phyloP scores from a whole-genome alignment of 2,113 vertebrate genomes.

The Xiphias gladius region DNA sequence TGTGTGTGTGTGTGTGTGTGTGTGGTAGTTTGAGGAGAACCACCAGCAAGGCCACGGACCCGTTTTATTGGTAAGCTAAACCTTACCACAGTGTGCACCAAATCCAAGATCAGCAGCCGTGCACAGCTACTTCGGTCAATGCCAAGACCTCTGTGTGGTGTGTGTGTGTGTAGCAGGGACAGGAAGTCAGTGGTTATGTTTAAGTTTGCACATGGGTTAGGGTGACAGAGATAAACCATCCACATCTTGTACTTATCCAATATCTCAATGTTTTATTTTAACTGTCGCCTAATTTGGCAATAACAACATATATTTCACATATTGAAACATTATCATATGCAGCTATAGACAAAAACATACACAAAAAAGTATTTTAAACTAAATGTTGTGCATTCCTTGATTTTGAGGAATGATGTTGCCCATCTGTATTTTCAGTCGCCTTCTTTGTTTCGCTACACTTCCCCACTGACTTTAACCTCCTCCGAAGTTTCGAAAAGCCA shows the following conservation, averaged over 20 bases:
- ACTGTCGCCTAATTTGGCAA: neutral
- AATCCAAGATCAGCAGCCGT: neutral
- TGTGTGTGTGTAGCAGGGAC: neutral
- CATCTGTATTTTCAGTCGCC: slow-evolving; percentile 3
- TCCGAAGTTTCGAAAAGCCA: slow-evolving; percentile 66
- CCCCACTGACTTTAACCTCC: slow-evolving; percentile 58
- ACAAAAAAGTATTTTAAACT: neutral
- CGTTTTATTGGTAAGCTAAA: neutral
- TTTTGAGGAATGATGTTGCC: neutral
- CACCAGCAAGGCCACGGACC: slow-evolving; percentile 31
- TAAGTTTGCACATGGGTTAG: neutral
- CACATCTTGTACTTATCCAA: neutral
- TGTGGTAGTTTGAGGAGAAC: neutral
- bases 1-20: neutral
- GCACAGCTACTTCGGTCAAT: neutral
- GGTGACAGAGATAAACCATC: neutral
- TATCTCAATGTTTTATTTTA: neutral
- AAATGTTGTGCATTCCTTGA: neutral
- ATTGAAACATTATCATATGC: neutral
- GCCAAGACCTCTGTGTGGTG: neutral
- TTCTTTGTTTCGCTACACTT: slow-evolving; percentile 51
- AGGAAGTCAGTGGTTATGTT: slow-evolving; percentile 12
- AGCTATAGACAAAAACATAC: neutral
- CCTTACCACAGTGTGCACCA: slow-evolving; percentile 21
- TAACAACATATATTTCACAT: neutral